Conservation (phyloP, 2,113 vertebrate species). For the Tympanuchus pallidicinctus region DNA sequence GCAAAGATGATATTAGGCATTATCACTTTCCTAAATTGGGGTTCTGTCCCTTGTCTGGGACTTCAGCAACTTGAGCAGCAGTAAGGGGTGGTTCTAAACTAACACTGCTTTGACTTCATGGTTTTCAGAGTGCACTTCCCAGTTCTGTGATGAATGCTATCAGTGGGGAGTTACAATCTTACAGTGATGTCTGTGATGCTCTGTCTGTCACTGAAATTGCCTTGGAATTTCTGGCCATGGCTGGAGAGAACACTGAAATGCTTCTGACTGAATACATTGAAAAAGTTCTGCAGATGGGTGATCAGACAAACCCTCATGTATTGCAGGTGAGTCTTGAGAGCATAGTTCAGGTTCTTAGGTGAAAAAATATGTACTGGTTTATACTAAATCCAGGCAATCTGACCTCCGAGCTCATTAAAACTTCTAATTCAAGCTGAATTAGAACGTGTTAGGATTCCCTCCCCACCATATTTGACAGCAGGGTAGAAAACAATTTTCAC, state of each 20-base stretch:
- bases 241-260: constrained; percentile 82
- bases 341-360: neutral
- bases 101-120: neutral
- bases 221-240: constrained; percentile 90
- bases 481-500: neutral
- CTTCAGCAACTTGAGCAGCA: neutral
- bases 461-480: neutral
- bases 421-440: neutral
- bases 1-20: neutral
- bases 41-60: neutral
- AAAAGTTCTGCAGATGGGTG: constrained; percentile 87
- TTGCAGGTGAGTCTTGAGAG: constrained; percentile 81
- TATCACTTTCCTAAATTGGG: neutral
- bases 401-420: neutral
- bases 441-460: neutral
- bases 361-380: neutral
- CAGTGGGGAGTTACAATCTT: constrained; percentile 87
- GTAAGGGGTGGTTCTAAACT: neutral
- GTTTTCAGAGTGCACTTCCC: constrained; percentile 82
- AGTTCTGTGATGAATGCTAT: constrained; percentile 75
- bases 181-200: constrained; percentile 92
- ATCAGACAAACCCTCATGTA: constrained; percentile 82
- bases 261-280: constrained; percentile 83
- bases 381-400: neutral
- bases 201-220: constrained; percentile 85